These are phyloP conservation scores for Solenopsis fugax DNA, from an alignment of 1,140 invertebrate genomes.

Conservation along the genomic window DNA sequence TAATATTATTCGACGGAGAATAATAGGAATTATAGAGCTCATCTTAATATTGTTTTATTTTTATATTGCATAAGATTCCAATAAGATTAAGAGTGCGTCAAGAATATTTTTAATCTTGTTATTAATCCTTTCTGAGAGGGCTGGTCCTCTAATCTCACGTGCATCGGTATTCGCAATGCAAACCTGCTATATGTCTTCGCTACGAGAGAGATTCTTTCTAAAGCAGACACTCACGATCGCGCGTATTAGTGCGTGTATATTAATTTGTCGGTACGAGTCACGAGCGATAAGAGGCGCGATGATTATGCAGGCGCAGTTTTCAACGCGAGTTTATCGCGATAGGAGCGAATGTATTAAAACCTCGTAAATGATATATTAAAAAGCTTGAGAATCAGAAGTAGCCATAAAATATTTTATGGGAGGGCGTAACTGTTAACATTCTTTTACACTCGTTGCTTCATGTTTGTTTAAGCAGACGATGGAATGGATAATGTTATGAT, in stretches of 20 bases:
- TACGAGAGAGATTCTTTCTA: neutral
- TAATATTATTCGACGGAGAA: no score
- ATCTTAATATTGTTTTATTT: no score
- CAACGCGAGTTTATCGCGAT: conserved; percentile 39
- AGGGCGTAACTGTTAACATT: neutral
- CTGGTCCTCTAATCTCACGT: neutral
- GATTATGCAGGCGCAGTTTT: conserved; percentile 14
- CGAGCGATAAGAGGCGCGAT: conserved; percentile 10
- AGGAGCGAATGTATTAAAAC: conserved; percentile 17
- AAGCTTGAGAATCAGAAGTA: conserved; percentile 21
- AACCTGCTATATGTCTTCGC: neutral
- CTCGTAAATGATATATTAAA: neutral
- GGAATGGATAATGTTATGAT: neutral
- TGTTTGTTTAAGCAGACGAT: neutral
- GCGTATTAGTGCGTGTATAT: conserved; percentile 4
- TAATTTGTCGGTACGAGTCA: conserved; percentile 24
- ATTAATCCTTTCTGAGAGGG: neutral
- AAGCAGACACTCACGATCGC: neutral
- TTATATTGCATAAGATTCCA: no score
- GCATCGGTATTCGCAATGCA: neutral
- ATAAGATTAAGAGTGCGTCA: no score
- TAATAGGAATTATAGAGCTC: no score
- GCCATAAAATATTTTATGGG: conserved; percentile 4
- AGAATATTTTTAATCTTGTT: no score
- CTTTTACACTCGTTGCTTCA: neutral